Evolutionary conservation across 2,888 invertebrate genomes (phyloP).

Genomic region (Archips crataeganus): DNA sequence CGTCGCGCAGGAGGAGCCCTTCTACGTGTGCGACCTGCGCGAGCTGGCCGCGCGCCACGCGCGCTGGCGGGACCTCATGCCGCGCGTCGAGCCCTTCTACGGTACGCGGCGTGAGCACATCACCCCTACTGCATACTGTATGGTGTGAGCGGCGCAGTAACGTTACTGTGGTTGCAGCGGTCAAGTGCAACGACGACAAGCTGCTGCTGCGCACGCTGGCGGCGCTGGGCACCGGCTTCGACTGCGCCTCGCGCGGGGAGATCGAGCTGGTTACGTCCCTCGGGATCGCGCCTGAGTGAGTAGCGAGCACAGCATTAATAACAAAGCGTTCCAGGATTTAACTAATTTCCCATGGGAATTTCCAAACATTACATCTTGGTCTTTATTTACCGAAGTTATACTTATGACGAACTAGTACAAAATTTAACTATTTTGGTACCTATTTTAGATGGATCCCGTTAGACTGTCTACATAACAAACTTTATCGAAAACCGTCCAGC

Average conservation of each 20-base stretch:
- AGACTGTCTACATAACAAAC: too few relatives aligned
- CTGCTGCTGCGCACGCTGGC: conserved; percentile 94
- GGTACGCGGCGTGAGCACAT: conserved; percentile 80
- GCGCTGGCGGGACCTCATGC: conserved; percentile 93
- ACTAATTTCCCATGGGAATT: too few relatives aligned
- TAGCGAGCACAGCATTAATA: too few relatives aligned
- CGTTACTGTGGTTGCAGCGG: conserved; percentile 83
- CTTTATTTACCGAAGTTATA: too few relatives aligned
- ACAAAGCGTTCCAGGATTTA: too few relatives aligned
- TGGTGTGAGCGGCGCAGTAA: not conserved
- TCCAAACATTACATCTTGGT: too few relatives aligned
- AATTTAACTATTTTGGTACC: too few relatives aligned
- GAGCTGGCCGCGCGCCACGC: conserved; percentile 93
- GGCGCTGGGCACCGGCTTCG: conserved; percentile 95
- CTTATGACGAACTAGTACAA: too few relatives aligned
- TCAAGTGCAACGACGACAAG: conserved; percentile 98
- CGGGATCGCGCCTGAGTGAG: conserved; percentile 89
- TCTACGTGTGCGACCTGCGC: conserved; percentile 95
- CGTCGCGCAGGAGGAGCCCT: conserved; percentile 92
- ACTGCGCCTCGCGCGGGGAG: conserved; percentile 98
- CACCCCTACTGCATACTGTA: not conserved
- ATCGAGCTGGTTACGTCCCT: conserved; percentile 92
- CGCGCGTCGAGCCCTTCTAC: conserved; percentile 96
- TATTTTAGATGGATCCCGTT: too few relatives aligned
- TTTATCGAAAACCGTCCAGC: too few relatives aligned